Base-by-base conservation (phyloP, 2,113 vertebrate genomes). In the Porphyrio hochstetteri region DNA sequence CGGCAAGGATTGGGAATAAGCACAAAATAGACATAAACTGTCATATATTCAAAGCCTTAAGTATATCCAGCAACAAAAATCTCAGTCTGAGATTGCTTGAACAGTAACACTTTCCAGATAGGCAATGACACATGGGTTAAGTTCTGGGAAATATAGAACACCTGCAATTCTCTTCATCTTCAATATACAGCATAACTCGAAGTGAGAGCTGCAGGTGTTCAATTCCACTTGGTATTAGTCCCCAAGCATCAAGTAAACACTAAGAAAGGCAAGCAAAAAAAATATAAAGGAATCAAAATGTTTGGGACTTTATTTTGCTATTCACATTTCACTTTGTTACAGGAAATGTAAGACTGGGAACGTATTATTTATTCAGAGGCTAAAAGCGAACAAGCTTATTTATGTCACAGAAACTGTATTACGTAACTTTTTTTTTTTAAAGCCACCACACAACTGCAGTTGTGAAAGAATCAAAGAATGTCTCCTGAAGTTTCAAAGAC, bases 151-250 rank as follows among this genome's bases (percentile, higher is more conserved):
- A 80, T 23, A 85, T 0, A 76, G 59, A 93, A 82, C 55, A 88
- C 92, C 82, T 86, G 85, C 75, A 97, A 72, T 70, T 88, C 46
- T 67, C 79, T 90, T 92, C 79, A 92, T 80, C 79, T 92, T 77
- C 59, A 79, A 28, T 74, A 85, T 29, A 65, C 40, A 95, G 60
- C 21, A 56, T 55, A 92, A 95, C 67, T 65, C 1, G 0, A 94
- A 94, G 75, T 2, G 0, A 94, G 89, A 94, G 81, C 81, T 96
- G 91, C 90, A 85, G 82, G 74, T 95, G 93, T 94, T 96, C 90
- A 94, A 80, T 88, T 88, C 90, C 90, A 74, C 10, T 13, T 33
- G 50, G 78, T 77, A 87, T 91, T 92, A 87, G 55, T 57, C 55
- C 80, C 59, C 55, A 40, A 85, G 81, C 44, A 94, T 10, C 0